Percentiles rank a stretch among this genome's conserved stretches.
These are phyloP conservation scores for Aptenodytes forsteri DNA, from an alignment of 2,113 vertebrate species.

Conservation along the genomic window DNA sequence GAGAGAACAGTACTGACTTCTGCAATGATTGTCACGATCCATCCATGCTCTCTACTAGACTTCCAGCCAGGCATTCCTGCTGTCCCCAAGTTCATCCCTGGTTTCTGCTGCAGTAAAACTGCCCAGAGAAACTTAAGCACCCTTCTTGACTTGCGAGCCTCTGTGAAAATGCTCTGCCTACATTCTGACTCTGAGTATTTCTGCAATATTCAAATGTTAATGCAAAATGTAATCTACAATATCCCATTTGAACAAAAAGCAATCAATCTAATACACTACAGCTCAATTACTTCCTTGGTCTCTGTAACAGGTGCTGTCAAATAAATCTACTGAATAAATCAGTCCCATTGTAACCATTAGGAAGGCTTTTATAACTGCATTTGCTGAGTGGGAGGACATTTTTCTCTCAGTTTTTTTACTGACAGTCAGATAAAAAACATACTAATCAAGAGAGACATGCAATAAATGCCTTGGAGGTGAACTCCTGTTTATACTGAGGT, in stretches of 20 bases:
- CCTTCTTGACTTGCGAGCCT: background rate
- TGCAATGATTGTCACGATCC: background rate
- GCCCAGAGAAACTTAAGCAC: background rate
- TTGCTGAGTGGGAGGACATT: constrained; percentile 54
- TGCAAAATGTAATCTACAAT: background rate
- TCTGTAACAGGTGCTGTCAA: constrained; percentile 51
- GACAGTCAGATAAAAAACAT: background rate
- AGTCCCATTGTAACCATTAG: constrained; percentile 17
- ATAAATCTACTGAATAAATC: constrained; percentile 35
- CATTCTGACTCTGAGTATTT: background rate
- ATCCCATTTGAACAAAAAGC: constrained; percentile 34
- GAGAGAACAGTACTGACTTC: background rate
- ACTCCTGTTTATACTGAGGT: background rate
- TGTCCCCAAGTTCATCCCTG: background rate
- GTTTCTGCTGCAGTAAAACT: background rate
- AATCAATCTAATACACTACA: constrained; percentile 16
- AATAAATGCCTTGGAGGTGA: background rate
- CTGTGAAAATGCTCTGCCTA: background rate
- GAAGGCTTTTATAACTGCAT: constrained; percentile 40
- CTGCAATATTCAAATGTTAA: background rate
- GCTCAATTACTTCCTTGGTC: constrained; percentile 11
- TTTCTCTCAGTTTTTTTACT: background rate
- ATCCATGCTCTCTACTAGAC: background rate
- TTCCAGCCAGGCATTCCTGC: background rate
- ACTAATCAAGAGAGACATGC: constrained; percentile 6